Evolutionary conservation across 2,797 vertebrate genomes (phyloP), one percentile per base, ranked within the genome.

Genomic region (Epinephelus coioides): DNA sequence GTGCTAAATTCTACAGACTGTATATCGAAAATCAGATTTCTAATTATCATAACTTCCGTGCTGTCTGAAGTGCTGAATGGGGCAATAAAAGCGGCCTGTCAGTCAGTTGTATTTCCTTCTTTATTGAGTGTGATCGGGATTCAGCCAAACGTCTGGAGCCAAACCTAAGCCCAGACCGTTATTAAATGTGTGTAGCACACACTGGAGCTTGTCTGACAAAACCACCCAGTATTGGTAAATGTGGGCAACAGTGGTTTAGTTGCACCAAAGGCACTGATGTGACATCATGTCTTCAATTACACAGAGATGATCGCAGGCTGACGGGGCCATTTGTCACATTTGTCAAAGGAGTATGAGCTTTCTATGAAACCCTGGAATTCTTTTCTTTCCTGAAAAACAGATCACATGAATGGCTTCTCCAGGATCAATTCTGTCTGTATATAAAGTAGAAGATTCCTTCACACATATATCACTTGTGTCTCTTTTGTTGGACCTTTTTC

Each of bases 121-220:
- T 84, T 88, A 87, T 84, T 83, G 82, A 89, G 91, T 91, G 86
- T 74, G 78, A 88, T 89, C 30, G 2, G 51, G 66, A 30, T 73
- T 38, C 47, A 47, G 78, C 86, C 87, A 89, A 88, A 79, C 1
- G 56, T 75, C 79, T 82, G 82, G 75, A 90, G 83, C 88, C 88
- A 89, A 84, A 82, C 84, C 71, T 81, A 84, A 90, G 75, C 61
- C 78, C 67, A 85, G 80, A 78, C 76, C 50, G 21, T 87, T 89
- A 91, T 91, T 91, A 91, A 84, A 78, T 71, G 78, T 90, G 77
- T 87, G 86, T 78, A 71, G 75, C 75, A 75, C 86, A 89, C 88
- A 90, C 85, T 87, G 74, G 61, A 89, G 72, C 82, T 78, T 83
- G 83, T 91, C 77, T 77, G 76, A 91, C 85, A 89, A 89, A 94